Evolutionary conservation across 2,797 vertebrate species (phyloP), one percentile per base, ranked within the genome.

Genomic region (Distichodus sexfasciatus): DNA sequence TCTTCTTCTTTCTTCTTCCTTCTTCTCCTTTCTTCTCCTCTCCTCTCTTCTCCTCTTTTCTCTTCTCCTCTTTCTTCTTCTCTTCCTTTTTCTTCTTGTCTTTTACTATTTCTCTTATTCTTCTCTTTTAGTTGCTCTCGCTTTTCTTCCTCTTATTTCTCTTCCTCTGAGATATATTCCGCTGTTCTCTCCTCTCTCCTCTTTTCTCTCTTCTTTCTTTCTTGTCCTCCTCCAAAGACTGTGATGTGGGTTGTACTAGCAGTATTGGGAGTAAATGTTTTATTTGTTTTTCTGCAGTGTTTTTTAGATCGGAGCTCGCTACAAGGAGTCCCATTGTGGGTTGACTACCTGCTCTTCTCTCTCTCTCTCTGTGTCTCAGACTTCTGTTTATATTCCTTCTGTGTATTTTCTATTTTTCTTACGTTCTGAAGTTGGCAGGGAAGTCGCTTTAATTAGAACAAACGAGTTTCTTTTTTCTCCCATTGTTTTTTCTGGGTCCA

Each of bases 371-470:
- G 28, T 65, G 35, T 23, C 44, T 53, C 38, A 23, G n/a, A 10
- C 36, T 53, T 54, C 43, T 41, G 10, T 55, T 24, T 19, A 40
- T 46, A 26, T 35, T 63, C 23, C 15, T 11, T 29, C 46, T 26
- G 17, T 21, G 12, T 23, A 21, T 31, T 63, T 31, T 28, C 41
- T n/a, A 3, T 38, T 26, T 15, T 21, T 11, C 26, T 47, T 14
- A 9, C 21, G n/a, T n/a, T n/a, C n/a, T n/a, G n/a, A n/a, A n/a
- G n/a, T n/a, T n/a, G n/a, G n/a, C n/a, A n/a, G n/a, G n/a, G n/a
- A n/a, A 29, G 26, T 14, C 69, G 78, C 14, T 79, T 81, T 88
- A 88, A 90, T 90, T 88, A 89, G 82, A 86, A 85, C 74, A 78
- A 88, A 83, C 74, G 77, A 82, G 83, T 73, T 59, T 68, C 71